Conservation (phyloP, 2,888 invertebrate genomes). For the Portevinia maculata region DNA sequence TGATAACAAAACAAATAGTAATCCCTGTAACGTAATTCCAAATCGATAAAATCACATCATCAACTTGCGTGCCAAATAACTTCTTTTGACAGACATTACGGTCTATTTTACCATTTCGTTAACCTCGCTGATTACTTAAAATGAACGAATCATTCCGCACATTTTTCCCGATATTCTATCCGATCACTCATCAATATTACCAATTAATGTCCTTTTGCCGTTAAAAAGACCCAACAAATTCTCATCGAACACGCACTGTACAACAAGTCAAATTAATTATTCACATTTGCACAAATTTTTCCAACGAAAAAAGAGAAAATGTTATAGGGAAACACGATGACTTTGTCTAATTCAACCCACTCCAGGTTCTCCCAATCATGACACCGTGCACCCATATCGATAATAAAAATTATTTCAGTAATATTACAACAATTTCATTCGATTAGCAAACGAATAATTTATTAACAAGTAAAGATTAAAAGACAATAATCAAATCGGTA, state of each 20-base stretch:
- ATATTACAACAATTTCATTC: constrained; percentile 51
- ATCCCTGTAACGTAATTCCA: not conserved
- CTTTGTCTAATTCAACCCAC: not conserved
- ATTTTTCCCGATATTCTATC: constrained; percentile 19
- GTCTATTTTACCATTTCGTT: constrained; percentile 30
- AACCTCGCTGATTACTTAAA: constrained; percentile 49
- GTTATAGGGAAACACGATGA: constrained; percentile 3
- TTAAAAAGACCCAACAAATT: constrained; percentile 26
- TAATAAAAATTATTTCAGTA: constrained; percentile 49
- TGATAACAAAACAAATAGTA: no score
- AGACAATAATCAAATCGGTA: constrained; percentile 69
- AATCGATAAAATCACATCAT: constrained; percentile 43
- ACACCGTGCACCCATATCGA: constrained; percentile 19
- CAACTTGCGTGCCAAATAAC: constrained; percentile 22
- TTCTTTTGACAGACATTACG: not conserved
- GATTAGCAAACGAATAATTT: constrained; percentile 65
- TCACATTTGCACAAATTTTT: constrained; percentile 15
- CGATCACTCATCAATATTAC: constrained; percentile 43
- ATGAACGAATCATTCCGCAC: not conserved
- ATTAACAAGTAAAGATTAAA: constrained; percentile 65
- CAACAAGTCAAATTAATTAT: constrained; percentile 56
- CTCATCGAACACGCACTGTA: constrained; percentile 39
- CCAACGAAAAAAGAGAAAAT: not conserved
- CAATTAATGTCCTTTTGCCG: constrained; percentile 53
- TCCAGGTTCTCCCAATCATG: constrained; percentile 8